A percentile compares a stretch with the other conserved stretches of the same genome.
Conservation (phyloP, 2,888 invertebrate species). For the Rhingia campestris region DNA sequence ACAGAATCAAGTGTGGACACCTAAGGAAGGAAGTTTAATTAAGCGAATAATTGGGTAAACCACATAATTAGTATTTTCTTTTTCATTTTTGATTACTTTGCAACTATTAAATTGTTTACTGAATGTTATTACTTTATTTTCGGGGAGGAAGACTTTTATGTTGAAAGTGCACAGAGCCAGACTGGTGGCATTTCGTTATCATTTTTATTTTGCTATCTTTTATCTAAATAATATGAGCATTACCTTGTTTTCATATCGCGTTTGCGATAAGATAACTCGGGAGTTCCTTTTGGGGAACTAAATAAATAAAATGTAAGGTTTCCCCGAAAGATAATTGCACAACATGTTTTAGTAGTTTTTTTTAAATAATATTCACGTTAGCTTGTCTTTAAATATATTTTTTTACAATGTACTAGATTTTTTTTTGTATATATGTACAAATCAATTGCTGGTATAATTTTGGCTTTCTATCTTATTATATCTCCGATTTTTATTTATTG, state of each 20-base stretch:
- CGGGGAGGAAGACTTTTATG: not conserved
- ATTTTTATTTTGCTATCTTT: constrained; percentile 50
- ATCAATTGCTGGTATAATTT: no score
- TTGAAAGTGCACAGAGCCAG: constrained; percentile 12
- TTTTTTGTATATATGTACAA: no score
- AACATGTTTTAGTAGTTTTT: not conserved
- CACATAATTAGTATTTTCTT: constrained; percentile 29
- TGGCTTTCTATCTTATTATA: no score
- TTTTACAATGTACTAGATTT: no score
- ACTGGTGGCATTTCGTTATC: constrained; percentile 28
- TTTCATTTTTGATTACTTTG: constrained; percentile 22
- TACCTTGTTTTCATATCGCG: constrained; percentile 37
- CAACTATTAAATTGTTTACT: constrained; percentile 24
- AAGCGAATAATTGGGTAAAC: constrained; percentile 68
- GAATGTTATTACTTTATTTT: constrained; percentile 27
- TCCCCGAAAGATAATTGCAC: constrained; percentile 3
- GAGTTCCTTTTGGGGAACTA: no score
- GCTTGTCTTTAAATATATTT: no score
- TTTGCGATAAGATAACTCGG: constrained; percentile 56
- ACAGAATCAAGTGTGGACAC: constrained; percentile 66
- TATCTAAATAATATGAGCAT: constrained; percentile 16
- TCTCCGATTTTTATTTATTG: no score
- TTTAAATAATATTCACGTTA: no score
- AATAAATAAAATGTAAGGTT: constrained; percentile 14
- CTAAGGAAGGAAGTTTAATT: constrained; percentile 64